Conservation (phyloP, 2,888 invertebrate species). For the Ichneumon xanthorius region DNA sequence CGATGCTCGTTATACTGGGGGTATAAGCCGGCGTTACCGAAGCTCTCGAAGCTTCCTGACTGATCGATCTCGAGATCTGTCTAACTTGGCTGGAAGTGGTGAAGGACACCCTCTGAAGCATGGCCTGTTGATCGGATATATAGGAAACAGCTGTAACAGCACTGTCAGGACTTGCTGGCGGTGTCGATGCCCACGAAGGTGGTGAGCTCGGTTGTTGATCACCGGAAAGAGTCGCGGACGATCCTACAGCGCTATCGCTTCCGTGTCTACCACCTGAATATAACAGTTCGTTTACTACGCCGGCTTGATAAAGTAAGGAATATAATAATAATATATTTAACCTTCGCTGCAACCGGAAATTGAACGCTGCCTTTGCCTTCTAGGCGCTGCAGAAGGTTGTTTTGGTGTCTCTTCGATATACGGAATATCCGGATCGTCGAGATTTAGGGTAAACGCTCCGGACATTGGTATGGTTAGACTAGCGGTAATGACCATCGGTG, state of each 20-base stretch:
- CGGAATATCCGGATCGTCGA: slow-evolving; percentile 89
- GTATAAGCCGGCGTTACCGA: slow-evolving; percentile 79
- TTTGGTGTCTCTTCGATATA: slow-evolving; percentile 88
- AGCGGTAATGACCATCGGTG: slow-evolving; percentile 90
- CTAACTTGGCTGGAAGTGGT: slow-evolving; percentile 87
- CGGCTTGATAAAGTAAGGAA: too few species aligned
- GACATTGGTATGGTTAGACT: slow-evolving; percentile 92
- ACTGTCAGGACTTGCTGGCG: slow-evolving; percentile 87
- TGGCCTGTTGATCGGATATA: slow-evolving; percentile 85
- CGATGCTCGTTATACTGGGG: slow-evolving; percentile 88
- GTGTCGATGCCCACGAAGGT: slow-evolving; percentile 87
- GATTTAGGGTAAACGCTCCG: slow-evolving; percentile 86
- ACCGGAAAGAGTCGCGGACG: slow-evolving; percentile 86
- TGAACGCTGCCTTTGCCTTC: slow-evolving; percentile 84
- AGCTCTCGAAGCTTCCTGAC: slow-evolving; percentile 77
- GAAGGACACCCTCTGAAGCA: slow-evolving; percentile 88
- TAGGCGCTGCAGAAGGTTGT: slow-evolving; percentile 84
- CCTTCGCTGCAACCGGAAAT: slow-evolving; percentile 83
- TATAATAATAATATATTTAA: slow-evolving; percentile 38
- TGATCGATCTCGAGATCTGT: slow-evolving; percentile 82
- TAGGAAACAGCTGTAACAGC: slow-evolving; percentile 86
- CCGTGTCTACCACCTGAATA: slow-evolving; percentile 85
- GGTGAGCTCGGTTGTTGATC: slow-evolving; percentile 87
- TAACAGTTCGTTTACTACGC: too few species aligned
- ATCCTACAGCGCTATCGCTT: slow-evolving; percentile 89